Evolutionary conservation across 2,888 invertebrate genomes (phyloP).

Genomic region (Macaria liturata): DNA sequence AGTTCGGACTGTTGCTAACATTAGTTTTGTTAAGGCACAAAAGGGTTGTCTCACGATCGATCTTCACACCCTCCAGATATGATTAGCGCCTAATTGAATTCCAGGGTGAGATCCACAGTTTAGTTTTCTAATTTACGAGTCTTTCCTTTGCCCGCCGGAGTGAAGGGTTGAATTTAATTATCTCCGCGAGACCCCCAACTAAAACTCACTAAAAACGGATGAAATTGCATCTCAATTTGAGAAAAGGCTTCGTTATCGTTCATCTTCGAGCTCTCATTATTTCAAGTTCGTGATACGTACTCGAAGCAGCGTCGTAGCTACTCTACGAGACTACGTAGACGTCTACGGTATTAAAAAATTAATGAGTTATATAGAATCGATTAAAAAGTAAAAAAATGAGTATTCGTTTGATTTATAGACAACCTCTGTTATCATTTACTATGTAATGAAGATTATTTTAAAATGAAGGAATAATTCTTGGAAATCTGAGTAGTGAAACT

Average conservation of each 20-base stretch:
- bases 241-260: conserved; percentile 46
- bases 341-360: conserved; percentile 50
- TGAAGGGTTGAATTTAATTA: conserved; percentile 81
- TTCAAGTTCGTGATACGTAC: conserved; percentile 41
- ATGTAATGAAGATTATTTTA: too few species aligned
- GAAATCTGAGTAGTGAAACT: too few species aligned
- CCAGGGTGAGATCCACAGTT: conserved; percentile 80
- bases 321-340: conserved; percentile 45
- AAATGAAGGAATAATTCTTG: too few species aligned
- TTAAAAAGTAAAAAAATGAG: neutral
- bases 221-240: conserved; percentile 60
- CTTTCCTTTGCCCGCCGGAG: conserved; percentile 71
- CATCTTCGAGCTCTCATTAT: conserved; percentile 45
- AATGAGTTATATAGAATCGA: neutral
- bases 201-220: conserved; percentile 61
- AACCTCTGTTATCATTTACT: too few species aligned
- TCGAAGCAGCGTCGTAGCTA: conserved; percentile 33
- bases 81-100: conserved; percentile 82
- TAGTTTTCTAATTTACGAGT: conserved; percentile 82
- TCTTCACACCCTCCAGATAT: conserved; percentile 81
- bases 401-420: neutral
- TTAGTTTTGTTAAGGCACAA: conserved; percentile 46
- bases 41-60: conserved; percentile 68
- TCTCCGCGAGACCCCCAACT: conserved; percentile 59
- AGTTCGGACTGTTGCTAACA: conserved; percentile 19